Evolutionary conservation across 2,888 invertebrate species (phyloP).

Genomic region (Acleris literana): DNA sequence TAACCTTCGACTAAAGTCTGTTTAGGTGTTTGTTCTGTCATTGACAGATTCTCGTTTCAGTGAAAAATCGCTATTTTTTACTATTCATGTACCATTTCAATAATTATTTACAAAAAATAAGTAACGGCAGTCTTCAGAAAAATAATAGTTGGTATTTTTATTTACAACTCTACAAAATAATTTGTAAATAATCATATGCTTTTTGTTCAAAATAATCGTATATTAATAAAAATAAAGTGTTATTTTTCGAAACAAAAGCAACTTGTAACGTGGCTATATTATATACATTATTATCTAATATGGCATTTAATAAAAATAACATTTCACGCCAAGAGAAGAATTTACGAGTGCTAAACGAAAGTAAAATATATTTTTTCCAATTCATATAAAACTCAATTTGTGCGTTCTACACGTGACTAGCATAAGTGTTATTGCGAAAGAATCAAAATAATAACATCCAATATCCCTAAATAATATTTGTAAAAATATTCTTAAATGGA

Average conservation of each 20-base stretch:
- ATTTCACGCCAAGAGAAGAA: constrained; percentile 54
- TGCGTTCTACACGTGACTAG: constrained; percentile 80
- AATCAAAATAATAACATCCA: constrained; percentile 34
- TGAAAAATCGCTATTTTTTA: constrained; percentile 79
- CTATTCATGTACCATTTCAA: constrained; percentile 49
- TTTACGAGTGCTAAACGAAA: constrained; percentile 33
- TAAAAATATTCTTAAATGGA: constrained; percentile 39
- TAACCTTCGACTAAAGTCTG: constrained; percentile 51
- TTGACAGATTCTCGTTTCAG: constrained; percentile 53
- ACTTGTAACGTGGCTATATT: constrained; percentile 68
- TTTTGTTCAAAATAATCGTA: constrained; percentile 55
- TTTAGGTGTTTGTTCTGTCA: constrained; percentile 47
- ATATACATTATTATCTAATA: constrained; percentile 80
- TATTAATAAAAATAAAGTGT: constrained; percentile 56
- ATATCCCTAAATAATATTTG: constrained; percentile 33
- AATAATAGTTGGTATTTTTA: constrained; percentile 64
- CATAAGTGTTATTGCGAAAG: constrained; percentile 82
- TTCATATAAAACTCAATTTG: constrained; percentile 68
- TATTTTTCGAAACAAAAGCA: constrained; percentile 62
- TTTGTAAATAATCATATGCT: constrained; percentile 70
- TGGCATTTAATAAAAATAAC: constrained; percentile 75
- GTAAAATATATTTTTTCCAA: constrained; percentile 45
- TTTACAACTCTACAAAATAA: constrained; percentile 71
- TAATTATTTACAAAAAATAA: constrained; percentile 64
- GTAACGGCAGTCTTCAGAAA: constrained; percentile 80